Evolutionary conservation across 2,113 vertebrate species (phyloP).

Genomic region (Scomber japonicus): DNA sequence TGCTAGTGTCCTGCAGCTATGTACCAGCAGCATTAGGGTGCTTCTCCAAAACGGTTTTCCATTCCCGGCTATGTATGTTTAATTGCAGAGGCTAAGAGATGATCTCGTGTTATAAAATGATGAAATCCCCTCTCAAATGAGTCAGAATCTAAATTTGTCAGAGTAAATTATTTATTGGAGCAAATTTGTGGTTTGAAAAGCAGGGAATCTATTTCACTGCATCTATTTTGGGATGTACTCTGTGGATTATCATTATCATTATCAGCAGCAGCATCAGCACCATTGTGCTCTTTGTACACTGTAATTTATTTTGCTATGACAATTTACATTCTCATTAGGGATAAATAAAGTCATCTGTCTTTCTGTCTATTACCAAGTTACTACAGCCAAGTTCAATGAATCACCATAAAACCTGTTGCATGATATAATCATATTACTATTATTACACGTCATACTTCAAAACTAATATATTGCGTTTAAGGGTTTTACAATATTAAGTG

Average conservation of each 20-base stretch:
- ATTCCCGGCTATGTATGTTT: conserved; percentile 13
- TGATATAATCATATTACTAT: too few relatives aligned
- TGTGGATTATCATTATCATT: conserved; percentile 2
- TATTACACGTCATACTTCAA: too few relatives aligned
- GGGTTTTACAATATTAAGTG: neutral
- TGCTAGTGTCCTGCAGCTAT: conserved; percentile 61
- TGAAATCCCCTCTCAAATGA: conserved; percentile 12
- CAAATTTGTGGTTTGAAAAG: conserved; percentile 9
- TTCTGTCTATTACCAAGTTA: too few relatives aligned
- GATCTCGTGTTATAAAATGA: conserved; percentile 35
- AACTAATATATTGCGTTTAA: too few relatives aligned
- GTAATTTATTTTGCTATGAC: too few relatives aligned
- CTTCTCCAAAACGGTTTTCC: conserved; percentile 70
- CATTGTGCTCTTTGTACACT: too few relatives aligned
- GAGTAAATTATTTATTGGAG: conserved; percentile 28
- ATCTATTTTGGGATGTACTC: conserved; percentile 55
- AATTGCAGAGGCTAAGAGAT: conserved; percentile 36
- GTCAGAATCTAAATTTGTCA: conserved; percentile 26
- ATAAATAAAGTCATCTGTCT: too few relatives aligned
- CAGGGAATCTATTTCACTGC: neutral
- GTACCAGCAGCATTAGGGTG: conserved; percentile 67
- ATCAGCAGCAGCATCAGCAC: too few relatives aligned
- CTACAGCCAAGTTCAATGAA: conserved; percentile 11
- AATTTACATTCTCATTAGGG: too few relatives aligned
- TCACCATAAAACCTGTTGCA: conserved; percentile 22